A percentile compares a stretch with the other conserved stretches of the same genome.
These are phyloP conservation scores for Casuarius casuarius DNA, from an alignment of 2,113 vertebrate species.

Conservation along the genomic window DNA sequence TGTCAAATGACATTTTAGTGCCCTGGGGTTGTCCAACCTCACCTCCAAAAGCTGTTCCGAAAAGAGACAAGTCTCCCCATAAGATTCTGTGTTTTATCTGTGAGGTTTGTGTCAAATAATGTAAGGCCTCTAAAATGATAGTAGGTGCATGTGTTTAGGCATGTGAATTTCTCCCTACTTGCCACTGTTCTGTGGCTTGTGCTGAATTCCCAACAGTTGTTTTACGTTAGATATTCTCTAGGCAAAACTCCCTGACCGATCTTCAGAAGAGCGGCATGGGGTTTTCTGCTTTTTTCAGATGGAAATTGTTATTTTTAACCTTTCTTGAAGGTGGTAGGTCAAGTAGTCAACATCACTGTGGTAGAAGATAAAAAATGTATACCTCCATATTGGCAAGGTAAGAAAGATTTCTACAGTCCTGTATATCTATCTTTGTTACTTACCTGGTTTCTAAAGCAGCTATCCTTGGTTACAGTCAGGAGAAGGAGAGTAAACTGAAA, in stretches of 20 bases:
- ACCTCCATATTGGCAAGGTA: neutral
- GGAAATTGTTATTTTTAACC: neutral
- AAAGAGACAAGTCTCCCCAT: neutral
- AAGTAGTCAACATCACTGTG: neutral
- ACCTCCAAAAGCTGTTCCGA: neutral
- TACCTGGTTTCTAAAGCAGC: neutral
- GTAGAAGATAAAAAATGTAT: neutral
- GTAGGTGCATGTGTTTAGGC: neutral
- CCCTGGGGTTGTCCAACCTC: neutral
- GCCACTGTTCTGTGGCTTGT: neutral
- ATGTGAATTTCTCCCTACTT: neutral
- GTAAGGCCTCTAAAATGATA: neutral
- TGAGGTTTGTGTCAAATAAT: neutral
- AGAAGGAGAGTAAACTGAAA: neutral
- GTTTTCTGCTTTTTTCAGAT: neutral
- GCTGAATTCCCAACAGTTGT: neutral
- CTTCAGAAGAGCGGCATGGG: neutral
- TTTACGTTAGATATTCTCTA: neutral
- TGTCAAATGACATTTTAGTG: neutral
- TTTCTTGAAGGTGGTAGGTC: neutral
- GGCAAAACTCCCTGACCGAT: neutral
- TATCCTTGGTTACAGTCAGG: neutral
- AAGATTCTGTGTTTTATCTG: neutral
- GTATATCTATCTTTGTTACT: neutral
- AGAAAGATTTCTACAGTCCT: neutral